phyloP scores from a whole-genome alignment of 2,113 vertebrate genomes.

The Genyomyrus donnyi region DNA sequence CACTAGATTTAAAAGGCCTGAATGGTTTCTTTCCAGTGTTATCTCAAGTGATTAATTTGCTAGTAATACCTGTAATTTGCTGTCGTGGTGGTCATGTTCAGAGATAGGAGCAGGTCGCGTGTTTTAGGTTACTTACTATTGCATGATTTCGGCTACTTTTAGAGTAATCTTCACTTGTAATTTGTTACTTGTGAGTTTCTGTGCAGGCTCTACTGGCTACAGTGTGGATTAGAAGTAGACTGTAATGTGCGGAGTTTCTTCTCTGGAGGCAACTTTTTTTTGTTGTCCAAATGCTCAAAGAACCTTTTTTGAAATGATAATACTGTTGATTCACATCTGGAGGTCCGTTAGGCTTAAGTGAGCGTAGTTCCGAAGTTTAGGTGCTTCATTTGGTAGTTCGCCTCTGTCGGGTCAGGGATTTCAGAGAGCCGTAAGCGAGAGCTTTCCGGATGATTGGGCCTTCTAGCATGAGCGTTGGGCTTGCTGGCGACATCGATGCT shows the following conservation, averaged over 20 bases:
- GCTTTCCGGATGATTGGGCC: neutral
- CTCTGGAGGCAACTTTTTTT: neutral
- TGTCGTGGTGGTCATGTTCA: neutral
- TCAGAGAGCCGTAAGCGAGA: neutral
- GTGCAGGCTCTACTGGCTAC: neutral
- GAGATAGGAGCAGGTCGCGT: neutral
- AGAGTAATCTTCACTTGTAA: neutral
- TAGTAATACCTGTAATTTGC: neutral
- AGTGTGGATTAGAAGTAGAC: neutral
- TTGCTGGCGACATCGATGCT: neutral
- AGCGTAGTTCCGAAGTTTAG: neutral
- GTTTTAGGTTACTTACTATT: neutral
- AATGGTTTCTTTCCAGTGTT: neutral
- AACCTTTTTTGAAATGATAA: neutral
- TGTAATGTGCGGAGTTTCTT: neutral
- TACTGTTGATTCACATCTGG: neutral
- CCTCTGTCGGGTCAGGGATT: neutral
- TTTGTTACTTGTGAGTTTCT: neutral
- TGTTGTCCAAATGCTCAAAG: neutral
- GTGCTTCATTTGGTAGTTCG: neutral
- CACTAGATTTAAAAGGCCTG: neutral
- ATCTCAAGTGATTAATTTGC: neutral
- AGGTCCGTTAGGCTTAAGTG: neutral
- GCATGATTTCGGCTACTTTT: neutral
- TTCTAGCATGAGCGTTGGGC: neutral